Percentiles rank a stretch among this genome's conserved stretches.
These are phyloP conservation scores for Drosophila limbata DNA, from an alignment of 2,888 invertebrate genomes.

Conservation along the genomic window DNA sequence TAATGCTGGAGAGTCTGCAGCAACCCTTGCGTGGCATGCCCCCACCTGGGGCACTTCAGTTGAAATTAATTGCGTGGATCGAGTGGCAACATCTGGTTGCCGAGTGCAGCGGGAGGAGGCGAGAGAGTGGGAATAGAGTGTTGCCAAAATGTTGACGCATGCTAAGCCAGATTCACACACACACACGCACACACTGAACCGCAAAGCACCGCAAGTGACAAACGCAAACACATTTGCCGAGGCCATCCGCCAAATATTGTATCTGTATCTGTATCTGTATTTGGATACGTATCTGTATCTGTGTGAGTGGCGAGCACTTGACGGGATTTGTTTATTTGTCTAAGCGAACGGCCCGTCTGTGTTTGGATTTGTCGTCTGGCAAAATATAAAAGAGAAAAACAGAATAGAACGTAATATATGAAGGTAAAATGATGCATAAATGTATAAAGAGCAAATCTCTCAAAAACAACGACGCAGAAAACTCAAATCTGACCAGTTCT, in stretches of 20 bases:
- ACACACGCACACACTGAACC: constrained; percentile 38
- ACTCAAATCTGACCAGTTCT: constrained; percentile 51
- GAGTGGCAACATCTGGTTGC: constrained; percentile 61
- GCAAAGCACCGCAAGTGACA: constrained; percentile 69
- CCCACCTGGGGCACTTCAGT: constrained; percentile 54
- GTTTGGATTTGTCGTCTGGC: constrained; percentile 77
- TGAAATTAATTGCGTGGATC: constrained; percentile 80
- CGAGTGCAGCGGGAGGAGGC: constrained; percentile 16
- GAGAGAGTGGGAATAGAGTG: constrained; percentile 60
- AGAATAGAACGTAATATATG: neutral
- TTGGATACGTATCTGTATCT: constrained; percentile 13
- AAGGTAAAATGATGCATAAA: constrained; percentile 39
- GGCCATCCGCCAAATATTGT: constrained; percentile 59
- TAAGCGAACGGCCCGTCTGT: constrained; percentile 73
- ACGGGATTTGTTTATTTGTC: constrained; percentile 80
- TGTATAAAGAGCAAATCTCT: constrained; percentile 40
- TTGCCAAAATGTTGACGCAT: constrained; percentile 77
- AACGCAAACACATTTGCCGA: constrained; percentile 76
- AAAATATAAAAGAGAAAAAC: constrained; percentile 26
- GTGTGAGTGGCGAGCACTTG: constrained; percentile 60
- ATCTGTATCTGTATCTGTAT: constrained; percentile 32
- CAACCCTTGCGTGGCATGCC: constrained; percentile 44
- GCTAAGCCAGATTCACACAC: constrained; percentile 56
- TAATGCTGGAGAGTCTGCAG: constrained; percentile 54
- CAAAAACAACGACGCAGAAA: constrained; percentile 46